Conservation (phyloP, 2,888 invertebrate species). For the Polyommatus icarus region DNA sequence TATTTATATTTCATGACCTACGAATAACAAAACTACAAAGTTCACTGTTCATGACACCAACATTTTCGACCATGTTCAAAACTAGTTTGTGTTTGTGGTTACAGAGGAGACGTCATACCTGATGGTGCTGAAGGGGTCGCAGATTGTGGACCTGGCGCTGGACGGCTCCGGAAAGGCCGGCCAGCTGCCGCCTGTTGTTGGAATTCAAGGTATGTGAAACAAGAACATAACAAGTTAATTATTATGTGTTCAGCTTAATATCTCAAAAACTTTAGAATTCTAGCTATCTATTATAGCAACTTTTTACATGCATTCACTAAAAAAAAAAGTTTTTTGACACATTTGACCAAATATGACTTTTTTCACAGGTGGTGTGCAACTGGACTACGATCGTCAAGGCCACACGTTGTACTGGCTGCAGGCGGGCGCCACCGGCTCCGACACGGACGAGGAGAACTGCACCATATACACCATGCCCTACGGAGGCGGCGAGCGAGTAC, state of each 20-base stretch:
- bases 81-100: constrained; percentile 36
- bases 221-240: too few relatives aligned
- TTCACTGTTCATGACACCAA: too few relatives aligned
- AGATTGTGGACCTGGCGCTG: constrained; percentile 91
- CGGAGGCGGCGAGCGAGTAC: constrained; percentile 87
- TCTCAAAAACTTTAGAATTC: too few relatives aligned
- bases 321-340: too few relatives aligned
- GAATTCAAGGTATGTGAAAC: constrained; percentile 78
- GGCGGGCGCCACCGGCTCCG: constrained; percentile 70
- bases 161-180: constrained; percentile 89
- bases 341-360: too few relatives aligned
- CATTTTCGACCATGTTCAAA: background rate
- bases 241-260: too few relatives aligned
- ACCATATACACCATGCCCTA: constrained; percentile 92
- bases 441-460: constrained; percentile 89
- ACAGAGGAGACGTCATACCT: constrained; percentile 92
- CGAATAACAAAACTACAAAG: too few relatives aligned
- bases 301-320: too few relatives aligned
- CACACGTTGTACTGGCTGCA: constrained; percentile 94
- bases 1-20: too few relatives aligned
- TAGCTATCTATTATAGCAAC: too few relatives aligned
- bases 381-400: constrained; percentile 95
- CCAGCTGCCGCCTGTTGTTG: constrained; percentile 92
- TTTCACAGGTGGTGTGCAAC: constrained; percentile 86
- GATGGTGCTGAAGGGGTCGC: constrained; percentile 93